A percentile compares a stretch with the other conserved stretches of the same genome.
phyloP scores from a whole-genome alignment of 2,113 vertebrate genomes.

The Xerus inauris region DNA sequence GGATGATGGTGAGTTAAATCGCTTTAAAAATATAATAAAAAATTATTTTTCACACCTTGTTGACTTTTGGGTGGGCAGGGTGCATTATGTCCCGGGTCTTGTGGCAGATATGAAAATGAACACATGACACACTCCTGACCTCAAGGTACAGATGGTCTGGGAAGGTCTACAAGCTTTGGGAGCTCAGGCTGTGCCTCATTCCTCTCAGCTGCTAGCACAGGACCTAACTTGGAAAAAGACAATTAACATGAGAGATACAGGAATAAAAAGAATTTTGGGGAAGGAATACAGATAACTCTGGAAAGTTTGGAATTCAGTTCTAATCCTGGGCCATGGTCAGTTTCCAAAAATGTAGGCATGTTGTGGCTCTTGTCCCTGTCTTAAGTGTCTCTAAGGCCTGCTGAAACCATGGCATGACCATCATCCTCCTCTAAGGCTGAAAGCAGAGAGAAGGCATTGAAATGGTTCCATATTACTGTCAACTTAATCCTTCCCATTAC shows the following conservation, averaged over 20 bases:
- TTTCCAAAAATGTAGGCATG: not conserved
- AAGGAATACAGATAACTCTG: not conserved
- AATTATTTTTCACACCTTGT: not conserved
- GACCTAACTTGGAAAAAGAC: not conserved
- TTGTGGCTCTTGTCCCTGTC: not conserved
- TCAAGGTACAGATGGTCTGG: not conserved
- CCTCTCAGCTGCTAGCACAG: not conserved
- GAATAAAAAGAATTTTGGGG: not conserved
- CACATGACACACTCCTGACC: not conserved
- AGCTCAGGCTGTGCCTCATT: not conserved
- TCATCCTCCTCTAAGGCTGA: not conserved
- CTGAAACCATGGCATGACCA: not conserved
- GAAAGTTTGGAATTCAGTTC: not conserved
- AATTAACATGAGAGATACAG: not conserved
- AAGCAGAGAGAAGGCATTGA: not conserved
- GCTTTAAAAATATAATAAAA: not conserved
- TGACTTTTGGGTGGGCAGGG: not conserved
- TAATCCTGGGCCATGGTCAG: not conserved
- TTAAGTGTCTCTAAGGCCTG: not conserved
- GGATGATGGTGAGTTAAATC: not conserved
- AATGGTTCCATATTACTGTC: not conserved
- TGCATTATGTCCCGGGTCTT: not conserved
- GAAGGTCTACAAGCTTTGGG: not conserved
- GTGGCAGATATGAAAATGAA: not conserved
- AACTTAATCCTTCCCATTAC: not conserved